Base-by-base conservation (phyloP, 2,888 invertebrate species). In the Merodon equestris region DNA sequence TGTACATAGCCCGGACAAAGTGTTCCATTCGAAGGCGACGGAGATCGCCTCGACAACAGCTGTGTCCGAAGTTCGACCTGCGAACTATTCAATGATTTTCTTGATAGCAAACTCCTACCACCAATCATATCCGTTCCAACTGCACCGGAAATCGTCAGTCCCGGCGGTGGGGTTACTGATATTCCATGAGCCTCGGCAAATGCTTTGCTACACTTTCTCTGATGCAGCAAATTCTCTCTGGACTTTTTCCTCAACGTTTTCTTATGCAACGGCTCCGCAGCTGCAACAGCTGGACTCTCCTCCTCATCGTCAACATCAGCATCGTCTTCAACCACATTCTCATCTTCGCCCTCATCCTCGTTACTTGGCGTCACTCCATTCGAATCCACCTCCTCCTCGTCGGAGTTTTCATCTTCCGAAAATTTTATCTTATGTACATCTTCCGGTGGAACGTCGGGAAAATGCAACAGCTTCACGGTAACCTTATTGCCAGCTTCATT, bases 1-100 rank as follows among this genome's bases (percentile, higher is more conserved):
- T 95, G 94, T 82, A 94, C 94, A 85, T 96, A 96, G 13, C 95
- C 92, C 48, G 92, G 91, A 17, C 91, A 90, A 38, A 91, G 83
- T 1, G 83, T 83, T 12, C 57, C 74, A 48, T 81, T 81, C 19
- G 82, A 83, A 0, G 91, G 91, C 81, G 91, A 91, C 1, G 86
- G 86, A 0, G 92, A 90, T 0, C 92, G 89, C 45, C 91, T 87
- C 68, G 90, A 56, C 40, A 64, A 13, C 13, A 54, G 19, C 15
- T 70, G 51, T 15, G 72, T 60, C 45, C 63, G 45, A 13, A 58
- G 15, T 12, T 63, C 67, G 10, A 19, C 57, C 9, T 56, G 54
- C 9, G 45, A 48, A 13, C 51, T 15, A 1, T 50, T 14, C 0
- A n/a, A 17, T 9, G 56, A 60, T 3, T 13, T 60, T 34, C 45